These are phyloP conservation scores for Urophycis tenuis DNA, from an alignment of 2,797 vertebrate species.

Conservation along the genomic window DNA sequence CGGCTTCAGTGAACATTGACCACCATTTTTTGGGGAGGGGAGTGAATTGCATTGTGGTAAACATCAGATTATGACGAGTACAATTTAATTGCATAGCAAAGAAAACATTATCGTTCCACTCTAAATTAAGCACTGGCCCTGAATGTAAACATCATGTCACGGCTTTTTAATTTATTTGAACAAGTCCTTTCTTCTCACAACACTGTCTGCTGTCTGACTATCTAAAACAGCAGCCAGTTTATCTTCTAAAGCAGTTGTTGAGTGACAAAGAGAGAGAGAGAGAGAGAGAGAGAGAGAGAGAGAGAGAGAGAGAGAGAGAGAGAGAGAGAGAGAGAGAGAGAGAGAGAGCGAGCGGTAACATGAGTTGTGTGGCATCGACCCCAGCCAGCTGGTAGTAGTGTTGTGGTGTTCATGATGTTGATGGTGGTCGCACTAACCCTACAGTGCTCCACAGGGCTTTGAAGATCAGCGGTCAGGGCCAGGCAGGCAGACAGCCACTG, in stretches of 20 bases:
- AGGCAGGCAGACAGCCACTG: not conserved
- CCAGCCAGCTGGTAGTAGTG: constrained; percentile 26
- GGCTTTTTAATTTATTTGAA: not conserved
- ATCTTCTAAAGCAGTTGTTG: constrained; percentile 58
- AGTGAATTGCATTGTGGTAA: constrained; percentile 27
- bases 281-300: constrained; percentile 19
- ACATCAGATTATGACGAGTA: not conserved
- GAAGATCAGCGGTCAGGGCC: constrained; percentile 28
- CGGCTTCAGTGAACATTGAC: constrained; percentile 5
- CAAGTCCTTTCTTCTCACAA: not conserved
- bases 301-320: constrained; percentile 21
- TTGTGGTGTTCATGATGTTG: constrained; percentile 32
- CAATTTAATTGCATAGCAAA: not conserved
- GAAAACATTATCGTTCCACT: not conserved
- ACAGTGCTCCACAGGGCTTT: constrained; percentile 12
- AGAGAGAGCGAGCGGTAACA: constrained; percentile 34
- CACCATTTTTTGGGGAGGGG: constrained; percentile 24
- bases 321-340: constrained; percentile 18
- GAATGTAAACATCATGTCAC: constrained; percentile 5
- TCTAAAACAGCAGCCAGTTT: constrained; percentile 38
- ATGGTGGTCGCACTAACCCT: constrained; percentile 15
- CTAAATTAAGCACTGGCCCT: not conserved
- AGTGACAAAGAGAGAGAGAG: constrained; percentile 37
- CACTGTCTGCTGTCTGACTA: constrained; percentile 25
- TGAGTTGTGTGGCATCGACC: constrained; percentile 38